These are phyloP conservation scores for Platynereis dumerilii DNA, from an alignment of 2,888 invertebrate species.

Conservation along the genomic window DNA sequence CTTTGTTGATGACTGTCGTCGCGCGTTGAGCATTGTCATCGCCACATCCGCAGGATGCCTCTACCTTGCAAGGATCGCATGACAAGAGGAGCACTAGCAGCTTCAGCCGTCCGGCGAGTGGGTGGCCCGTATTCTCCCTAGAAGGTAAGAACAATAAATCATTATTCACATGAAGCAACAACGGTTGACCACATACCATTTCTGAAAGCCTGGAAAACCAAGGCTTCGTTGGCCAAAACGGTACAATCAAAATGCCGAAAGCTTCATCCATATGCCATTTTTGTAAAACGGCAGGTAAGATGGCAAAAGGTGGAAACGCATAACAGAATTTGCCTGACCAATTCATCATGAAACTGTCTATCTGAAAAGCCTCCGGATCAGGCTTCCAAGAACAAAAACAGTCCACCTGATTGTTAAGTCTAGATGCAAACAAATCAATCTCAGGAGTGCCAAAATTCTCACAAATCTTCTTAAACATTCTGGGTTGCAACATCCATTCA, in stretches of 20 bases:
- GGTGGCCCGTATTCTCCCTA: too few species aligned
- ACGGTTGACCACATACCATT: neutral
- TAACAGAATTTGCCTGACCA: too few species aligned
- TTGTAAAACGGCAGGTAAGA: neutral
- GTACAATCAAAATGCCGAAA: neutral
- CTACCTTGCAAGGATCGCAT: neutral
- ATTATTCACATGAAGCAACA: neutral
- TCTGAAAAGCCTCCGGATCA: neutral
- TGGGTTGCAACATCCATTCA: neutral
- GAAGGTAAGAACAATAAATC: too few species aligned
- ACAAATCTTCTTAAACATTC: neutral
- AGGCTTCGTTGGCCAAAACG: neutral
- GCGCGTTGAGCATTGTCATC: neutral
- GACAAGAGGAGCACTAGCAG: neutral
- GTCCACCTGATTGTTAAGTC: neutral
- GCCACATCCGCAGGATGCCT: neutral
- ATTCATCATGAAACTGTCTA: neutral
- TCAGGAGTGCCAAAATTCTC: neutral
- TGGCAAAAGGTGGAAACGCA: neutral
- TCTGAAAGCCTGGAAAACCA: neutral
- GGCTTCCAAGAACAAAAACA: neutral
- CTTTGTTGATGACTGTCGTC: neutral
- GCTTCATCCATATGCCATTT: neutral
- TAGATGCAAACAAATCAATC: slow-evolving; percentile 1
- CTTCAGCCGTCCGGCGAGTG: neutral